phyloP scores from a whole-genome alignment of 2,888 invertebrate genomes.

The Neoscelio sp. region DNA sequence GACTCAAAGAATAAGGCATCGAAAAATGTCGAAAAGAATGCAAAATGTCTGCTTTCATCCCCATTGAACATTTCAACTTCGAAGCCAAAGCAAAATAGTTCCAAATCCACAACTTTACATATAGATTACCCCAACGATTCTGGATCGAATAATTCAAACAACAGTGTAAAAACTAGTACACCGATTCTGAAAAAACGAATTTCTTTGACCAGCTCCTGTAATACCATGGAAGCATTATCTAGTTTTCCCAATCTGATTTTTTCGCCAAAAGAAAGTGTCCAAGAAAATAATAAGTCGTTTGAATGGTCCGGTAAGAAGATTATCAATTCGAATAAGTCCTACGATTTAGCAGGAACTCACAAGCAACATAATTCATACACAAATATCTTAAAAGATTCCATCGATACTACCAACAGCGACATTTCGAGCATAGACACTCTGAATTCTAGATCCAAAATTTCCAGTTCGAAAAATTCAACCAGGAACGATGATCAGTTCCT shows the following conservation, averaged over 20 bases:
- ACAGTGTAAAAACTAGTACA: constrained; percentile 18
- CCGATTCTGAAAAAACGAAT: constrained; percentile 3
- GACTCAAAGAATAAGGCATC: constrained; percentile 3
- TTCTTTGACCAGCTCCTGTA: background rate
- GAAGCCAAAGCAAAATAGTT: background rate
- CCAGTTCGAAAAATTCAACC: constrained; percentile 52
- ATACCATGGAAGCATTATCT: background rate
- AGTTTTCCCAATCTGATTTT: constrained; percentile 8
- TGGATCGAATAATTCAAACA: constrained; percentile 18
- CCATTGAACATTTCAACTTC: constrained; percentile 5
- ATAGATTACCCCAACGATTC: constrained; percentile 2
- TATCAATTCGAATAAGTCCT: constrained; percentile 2
- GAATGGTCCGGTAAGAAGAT: background rate
- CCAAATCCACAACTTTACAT: background rate
- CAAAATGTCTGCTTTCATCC: too few species aligned
- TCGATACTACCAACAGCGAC: constrained; percentile 1
- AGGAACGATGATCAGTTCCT: constrained; percentile 38
- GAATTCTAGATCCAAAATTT: constrained; percentile 64
- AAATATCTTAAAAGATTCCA: constrained; percentile 24
- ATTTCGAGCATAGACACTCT: constrained; percentile 4
- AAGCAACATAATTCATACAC: constrained; percentile 1
- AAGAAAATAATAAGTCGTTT: background rate
- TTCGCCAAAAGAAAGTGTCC: constrained; percentile 18
- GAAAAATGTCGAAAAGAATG: too few species aligned
- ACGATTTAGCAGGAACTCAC: constrained; percentile 1